Evolutionary conservation across 2,888 invertebrate genomes (phyloP).

Genomic region (Acrobasis consociella): DNA sequence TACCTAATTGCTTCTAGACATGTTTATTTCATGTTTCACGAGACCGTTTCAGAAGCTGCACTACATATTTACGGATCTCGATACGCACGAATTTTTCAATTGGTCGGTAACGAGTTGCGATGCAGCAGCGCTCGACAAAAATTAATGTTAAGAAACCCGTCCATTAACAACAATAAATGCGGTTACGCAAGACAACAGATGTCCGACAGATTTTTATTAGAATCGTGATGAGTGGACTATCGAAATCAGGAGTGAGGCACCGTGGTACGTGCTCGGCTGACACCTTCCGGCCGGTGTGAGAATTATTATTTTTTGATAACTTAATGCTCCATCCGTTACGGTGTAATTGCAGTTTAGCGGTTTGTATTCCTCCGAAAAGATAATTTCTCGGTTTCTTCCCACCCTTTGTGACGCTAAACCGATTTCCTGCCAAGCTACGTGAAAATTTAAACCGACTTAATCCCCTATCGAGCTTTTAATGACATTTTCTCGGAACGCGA

Average conservation of each 20-base stretch:
- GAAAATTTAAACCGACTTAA: conserved; percentile 77
- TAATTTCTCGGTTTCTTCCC: conserved; percentile 80
- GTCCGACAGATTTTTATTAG: conserved; percentile 73
- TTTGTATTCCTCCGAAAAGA: conserved; percentile 73
- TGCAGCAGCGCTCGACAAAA: conserved; percentile 47
- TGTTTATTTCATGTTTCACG: conserved; percentile 4
- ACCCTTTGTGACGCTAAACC: conserved; percentile 77
- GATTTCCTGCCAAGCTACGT: conserved; percentile 79
- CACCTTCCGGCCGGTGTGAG: conserved; percentile 80
- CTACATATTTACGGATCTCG: conserved; percentile 22
- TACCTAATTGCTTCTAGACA: not conserved
- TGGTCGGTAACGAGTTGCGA: conserved; percentile 38
- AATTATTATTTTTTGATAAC: conserved; percentile 78
- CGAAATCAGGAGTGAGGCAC: conserved; percentile 68
- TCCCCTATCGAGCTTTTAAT: conserved; percentile 79
- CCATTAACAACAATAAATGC: conserved; percentile 76
- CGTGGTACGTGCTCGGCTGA: conserved; percentile 66
- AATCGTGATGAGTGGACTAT: conserved; percentile 68
- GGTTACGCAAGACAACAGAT: conserved; percentile 76
- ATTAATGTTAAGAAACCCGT: conserved; percentile 65
- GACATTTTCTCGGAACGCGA: conserved; percentile 73
- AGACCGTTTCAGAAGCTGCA: conserved; percentile 7
- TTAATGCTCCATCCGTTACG: conserved; percentile 76
- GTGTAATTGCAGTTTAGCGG: conserved; percentile 81
- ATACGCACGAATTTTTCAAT: conserved; percentile 25